Conservation (phyloP, 2,888 invertebrate species). For the Phaedon cochleariae region DNA sequence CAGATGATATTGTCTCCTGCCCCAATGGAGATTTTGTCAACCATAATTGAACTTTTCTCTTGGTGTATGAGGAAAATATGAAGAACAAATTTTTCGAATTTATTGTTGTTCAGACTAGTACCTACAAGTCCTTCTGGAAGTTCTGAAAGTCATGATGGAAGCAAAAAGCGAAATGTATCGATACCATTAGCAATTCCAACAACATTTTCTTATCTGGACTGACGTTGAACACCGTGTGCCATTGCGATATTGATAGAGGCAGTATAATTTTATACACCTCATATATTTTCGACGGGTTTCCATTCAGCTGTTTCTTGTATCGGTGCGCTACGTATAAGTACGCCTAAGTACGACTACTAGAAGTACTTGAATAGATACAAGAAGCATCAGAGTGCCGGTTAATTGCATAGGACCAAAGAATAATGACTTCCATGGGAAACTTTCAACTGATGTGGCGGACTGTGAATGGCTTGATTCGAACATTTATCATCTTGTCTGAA, state of each 20-base stretch:
- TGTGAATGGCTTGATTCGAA: neutral
- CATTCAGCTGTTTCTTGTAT: slow-evolving; percentile 45
- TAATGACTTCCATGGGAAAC: neutral
- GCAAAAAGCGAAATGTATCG: neutral
- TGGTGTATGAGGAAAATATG: no score
- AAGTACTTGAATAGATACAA: neutral
- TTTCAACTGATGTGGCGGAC: no score
- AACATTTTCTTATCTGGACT: neutral
- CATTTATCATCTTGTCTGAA: neutral
- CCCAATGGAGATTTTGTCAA: no score
- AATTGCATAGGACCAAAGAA: neutral
- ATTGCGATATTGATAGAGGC: slow-evolving; percentile 37
- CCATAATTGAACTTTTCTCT: no score
- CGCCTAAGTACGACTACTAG: neutral
- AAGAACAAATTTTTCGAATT: no score
- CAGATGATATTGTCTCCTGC: no score
- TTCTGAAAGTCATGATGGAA: neutral
- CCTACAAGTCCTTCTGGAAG: no score
- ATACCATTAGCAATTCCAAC: neutral
- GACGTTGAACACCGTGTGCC: neutral
- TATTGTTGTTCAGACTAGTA: no score
- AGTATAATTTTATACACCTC: slow-evolving; percentile 45
- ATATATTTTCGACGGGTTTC: slow-evolving; percentile 40
- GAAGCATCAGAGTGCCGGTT: neutral
- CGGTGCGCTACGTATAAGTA: slow-evolving; percentile 12